phyloP scores from a whole-genome alignment of 2,888 invertebrate genomes.

The Ichneumoninae sp. region DNA sequence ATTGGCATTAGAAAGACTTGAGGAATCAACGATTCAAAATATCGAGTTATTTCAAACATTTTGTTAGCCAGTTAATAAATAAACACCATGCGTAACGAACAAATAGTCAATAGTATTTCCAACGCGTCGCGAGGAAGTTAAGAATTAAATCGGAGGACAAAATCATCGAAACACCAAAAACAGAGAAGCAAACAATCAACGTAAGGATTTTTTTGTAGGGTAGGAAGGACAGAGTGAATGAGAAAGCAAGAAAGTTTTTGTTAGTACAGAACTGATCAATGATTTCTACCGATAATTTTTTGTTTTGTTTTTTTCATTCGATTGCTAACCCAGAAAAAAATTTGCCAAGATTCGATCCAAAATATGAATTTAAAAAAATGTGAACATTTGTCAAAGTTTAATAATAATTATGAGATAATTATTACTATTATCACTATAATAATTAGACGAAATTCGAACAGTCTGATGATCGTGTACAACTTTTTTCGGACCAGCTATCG shows the following conservation, averaged over 20 bases:
- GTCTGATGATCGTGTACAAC: not conserved
- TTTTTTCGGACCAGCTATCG: conserved; percentile 82
- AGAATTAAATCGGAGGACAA: conserved; percentile 19
- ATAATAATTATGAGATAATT: conserved; percentile 54
- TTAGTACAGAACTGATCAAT: conserved; percentile 76
- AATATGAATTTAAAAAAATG: conserved; percentile 52
- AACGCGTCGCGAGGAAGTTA: conserved; percentile 63
- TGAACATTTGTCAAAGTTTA: conserved; percentile 65
- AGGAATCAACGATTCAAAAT: conserved; percentile 67
- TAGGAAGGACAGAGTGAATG: conserved; percentile 66
- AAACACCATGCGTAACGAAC: conserved; percentile 55
- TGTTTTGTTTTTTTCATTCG: conserved; percentile 18
- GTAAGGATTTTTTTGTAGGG: conserved; percentile 46
- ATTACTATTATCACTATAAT: not conserved
- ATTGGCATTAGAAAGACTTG: conserved; percentile 88
- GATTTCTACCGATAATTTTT: conserved; percentile 63
- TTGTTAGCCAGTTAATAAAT: conserved; percentile 23
- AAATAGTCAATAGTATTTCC: conserved; percentile 45
- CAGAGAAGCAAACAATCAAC: conserved; percentile 46
- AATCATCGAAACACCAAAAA: conserved; percentile 50
- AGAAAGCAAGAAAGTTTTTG: conserved; percentile 68
- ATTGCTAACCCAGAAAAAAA: conserved; percentile 64
- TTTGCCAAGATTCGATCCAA: conserved; percentile 10
- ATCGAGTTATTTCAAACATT: conserved; percentile 33
- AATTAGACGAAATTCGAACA: conserved; percentile 14